Evolutionary conservation across 2,797 vertebrate genomes (phyloP).

Genomic region (Phoxinus dragarum): DNA sequence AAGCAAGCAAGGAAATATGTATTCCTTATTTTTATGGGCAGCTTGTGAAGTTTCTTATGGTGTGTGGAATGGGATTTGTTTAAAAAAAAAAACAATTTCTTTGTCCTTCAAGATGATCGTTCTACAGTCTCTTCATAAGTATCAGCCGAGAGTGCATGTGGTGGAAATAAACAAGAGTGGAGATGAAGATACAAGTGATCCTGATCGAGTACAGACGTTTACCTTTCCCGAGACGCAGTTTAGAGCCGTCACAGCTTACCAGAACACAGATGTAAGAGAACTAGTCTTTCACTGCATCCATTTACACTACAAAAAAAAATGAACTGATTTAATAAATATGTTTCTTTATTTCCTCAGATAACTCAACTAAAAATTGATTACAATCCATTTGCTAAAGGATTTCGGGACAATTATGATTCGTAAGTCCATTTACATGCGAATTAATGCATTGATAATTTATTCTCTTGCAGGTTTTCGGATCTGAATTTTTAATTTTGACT

Average conservation of each 20-base stretch:
- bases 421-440: slow-evolving; percentile 76
- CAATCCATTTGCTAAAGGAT: slow-evolving; percentile 99
- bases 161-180: slow-evolving; percentile 98
- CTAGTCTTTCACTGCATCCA: not conserved
- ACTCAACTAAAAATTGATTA: slow-evolving; percentile 99
- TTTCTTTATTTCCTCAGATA: slow-evolving; percentile 78
- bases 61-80: not conserved
- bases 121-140: slow-evolving; percentile 96
- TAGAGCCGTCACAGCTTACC: slow-evolving; percentile 97
- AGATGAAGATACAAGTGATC: slow-evolving; percentile 92
- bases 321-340: not conserved
- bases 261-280: slow-evolving; percentile 95
- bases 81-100: slow-evolving; percentile 34
- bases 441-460: slow-evolving; percentile 4
- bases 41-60: not conserved
- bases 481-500: not conserved
- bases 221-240: slow-evolving; percentile 98
- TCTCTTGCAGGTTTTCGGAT: not conserved
- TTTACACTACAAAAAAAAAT: not conserved
- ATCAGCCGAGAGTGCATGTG: slow-evolving; percentile 97
- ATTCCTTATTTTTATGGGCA: not conserved
- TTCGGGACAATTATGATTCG: slow-evolving; percentile 99
- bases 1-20: not conserved
- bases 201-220: slow-evolving; percentile 94
- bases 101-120: slow-evolving; percentile 92